Conservation (phyloP, 2,888 invertebrate genomes). For the Tachina lurida region DNA sequence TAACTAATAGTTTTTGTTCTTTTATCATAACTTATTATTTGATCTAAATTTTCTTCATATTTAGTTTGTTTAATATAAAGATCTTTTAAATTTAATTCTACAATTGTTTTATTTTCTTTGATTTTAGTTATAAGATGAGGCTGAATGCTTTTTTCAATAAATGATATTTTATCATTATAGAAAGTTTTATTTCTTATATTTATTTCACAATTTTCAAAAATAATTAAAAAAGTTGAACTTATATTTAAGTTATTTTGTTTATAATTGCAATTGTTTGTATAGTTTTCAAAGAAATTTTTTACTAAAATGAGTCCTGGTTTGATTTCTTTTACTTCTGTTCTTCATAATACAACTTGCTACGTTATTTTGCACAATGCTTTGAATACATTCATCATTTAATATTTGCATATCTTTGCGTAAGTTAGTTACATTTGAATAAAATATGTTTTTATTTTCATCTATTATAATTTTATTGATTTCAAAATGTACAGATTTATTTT, state of each 20-base stretch:
- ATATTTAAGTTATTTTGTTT: slow-evolving; percentile 15
- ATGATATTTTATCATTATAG: slow-evolving; percentile 7
- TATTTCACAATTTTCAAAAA: neutral
- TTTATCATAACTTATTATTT: slow-evolving; percentile 26
- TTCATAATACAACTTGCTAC: slow-evolving; percentile 12
- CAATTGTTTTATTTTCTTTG: slow-evolving; percentile 4
- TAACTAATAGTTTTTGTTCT: neutral
- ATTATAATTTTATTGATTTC: slow-evolving; percentile 30
- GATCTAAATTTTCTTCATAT: slow-evolving; percentile 13
- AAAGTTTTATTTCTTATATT: slow-evolving; percentile 8
- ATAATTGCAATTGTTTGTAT: slow-evolving; percentile 26
- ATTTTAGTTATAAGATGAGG: slow-evolving; percentile 15
- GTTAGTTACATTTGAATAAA: slow-evolving; percentile 32
- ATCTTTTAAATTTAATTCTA: slow-evolving; percentile 9
- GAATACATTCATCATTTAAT: slow-evolving; percentile 22
- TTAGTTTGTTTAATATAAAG: slow-evolving; percentile 10
- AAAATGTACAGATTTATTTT: slow-evolving; percentile 44
- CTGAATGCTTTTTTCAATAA: slow-evolving; percentile 9
- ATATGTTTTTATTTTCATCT: slow-evolving; percentile 25
- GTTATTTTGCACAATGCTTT: slow-evolving; percentile 32
- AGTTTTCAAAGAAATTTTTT: slow-evolving; percentile 1
- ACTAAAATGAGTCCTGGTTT: slow-evolving; percentile 28
- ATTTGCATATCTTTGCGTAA: slow-evolving; percentile 13
- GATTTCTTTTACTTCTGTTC: slow-evolving; percentile 35
- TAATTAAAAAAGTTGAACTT: neutral